Conservation (phyloP, 1,140 invertebrate genomes). For the Globodera rostochiensis region DNA sequence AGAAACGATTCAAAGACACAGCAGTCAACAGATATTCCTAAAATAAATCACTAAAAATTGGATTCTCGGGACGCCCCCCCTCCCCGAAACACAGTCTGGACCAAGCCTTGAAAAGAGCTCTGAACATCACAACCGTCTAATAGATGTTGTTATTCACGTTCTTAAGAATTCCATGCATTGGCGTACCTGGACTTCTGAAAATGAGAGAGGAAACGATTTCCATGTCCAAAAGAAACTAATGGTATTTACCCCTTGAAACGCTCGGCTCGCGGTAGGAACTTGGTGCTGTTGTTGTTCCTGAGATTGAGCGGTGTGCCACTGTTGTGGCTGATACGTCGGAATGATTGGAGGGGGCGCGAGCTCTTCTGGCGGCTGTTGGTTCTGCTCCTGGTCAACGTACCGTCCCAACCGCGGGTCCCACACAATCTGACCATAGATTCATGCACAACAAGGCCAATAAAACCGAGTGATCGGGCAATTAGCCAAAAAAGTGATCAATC, state of each 20-base stretch:
- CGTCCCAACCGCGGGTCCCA: conserved; percentile 18
- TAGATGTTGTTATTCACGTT: not conserved
- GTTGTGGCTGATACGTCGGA: conserved; percentile 6
- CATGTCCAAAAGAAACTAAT: not conserved
- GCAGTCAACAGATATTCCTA: too few relatives aligned
- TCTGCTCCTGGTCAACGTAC: conserved; percentile 20
- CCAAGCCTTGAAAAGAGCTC: too few relatives aligned
- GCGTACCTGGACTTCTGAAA: conserved; percentile 27
- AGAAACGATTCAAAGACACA: too few relatives aligned
- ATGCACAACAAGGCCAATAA: not conserved
- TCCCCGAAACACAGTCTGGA: too few relatives aligned
- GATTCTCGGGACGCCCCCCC: too few relatives aligned
- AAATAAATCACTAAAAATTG: too few relatives aligned
- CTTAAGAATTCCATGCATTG: conserved; percentile 30
- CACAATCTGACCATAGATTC: conserved; percentile 19
- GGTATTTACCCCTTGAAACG: conserved; percentile 22
- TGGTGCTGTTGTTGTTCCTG: conserved; percentile 1
- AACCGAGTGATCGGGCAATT: not conserved
- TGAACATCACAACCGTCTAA: not conserved
- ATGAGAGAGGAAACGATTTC: not conserved
- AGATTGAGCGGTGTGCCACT: not conserved
- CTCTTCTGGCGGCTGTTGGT: conserved; percentile 10
- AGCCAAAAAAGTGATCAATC: not conserved
- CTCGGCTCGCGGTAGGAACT: not conserved
- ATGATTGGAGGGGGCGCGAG: conserved; percentile 16